These are phyloP conservation scores for Dione juno DNA, from an alignment of 2,888 invertebrate genomes.

Conservation along the genomic window DNA sequence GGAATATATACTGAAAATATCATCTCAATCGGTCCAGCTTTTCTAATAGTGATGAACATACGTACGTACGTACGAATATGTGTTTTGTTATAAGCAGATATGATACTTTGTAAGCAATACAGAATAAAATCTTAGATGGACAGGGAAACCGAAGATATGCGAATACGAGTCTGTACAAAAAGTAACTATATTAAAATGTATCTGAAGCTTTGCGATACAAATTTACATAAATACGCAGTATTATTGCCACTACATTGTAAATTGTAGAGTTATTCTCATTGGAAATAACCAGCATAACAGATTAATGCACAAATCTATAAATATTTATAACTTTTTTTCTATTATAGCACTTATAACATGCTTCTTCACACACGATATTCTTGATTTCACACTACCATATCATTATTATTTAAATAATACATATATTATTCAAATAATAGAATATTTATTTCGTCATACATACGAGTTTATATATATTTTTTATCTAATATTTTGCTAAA, in stretches of 20 bases:
- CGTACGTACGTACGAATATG: too few relatives aligned
- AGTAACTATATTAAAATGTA: neutral
- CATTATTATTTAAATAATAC: neutral
- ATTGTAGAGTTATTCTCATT: neutral
- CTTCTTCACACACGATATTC: neutral
- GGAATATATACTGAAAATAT: too few relatives aligned
- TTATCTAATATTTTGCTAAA: too few relatives aligned
- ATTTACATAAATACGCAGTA: constrained; percentile 16
- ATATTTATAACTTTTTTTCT: neutral
- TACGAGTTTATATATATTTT: too few relatives aligned
- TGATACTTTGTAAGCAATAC: neutral
- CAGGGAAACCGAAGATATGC: constrained; percentile 3
- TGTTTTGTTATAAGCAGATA: neutral
- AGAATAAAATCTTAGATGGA: neutral
- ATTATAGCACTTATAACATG: too few relatives aligned
- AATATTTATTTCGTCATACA: too few relatives aligned
- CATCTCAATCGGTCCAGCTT: too few relatives aligned
- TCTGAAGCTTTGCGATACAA: neutral
- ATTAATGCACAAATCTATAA: neutral
- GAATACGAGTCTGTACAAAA: neutral
- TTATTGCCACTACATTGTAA: constrained; percentile 21
- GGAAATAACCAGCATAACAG: neutral
- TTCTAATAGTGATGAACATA: too few relatives aligned
- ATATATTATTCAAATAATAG: too few relatives aligned
- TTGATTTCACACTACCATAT: neutral